Evolutionary conservation across 2,888 invertebrate genomes (phyloP), one percentile per base, ranked within the genome.

Genomic region (Eudemis profundana): DNA sequence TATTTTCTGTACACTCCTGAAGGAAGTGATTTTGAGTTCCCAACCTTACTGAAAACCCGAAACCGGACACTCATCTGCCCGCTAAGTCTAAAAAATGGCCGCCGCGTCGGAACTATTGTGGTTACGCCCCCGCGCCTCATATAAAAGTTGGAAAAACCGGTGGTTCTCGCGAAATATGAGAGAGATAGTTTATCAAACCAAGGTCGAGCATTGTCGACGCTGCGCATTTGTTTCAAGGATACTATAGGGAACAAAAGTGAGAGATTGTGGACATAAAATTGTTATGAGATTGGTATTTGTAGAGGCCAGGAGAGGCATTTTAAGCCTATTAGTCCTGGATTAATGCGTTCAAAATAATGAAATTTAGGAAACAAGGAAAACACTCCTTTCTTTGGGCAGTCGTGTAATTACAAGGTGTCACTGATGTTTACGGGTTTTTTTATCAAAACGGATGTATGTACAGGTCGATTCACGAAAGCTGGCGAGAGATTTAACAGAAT

Each of bases 61-160:
- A 36, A 33, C 57, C 21, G 12, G 40, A 29, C 61, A 33, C 21
- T 51, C 50, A 19, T 15, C 1, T 15, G 10, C 1, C 21, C n/a
- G 4, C 27, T 62, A 62, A 62, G 38, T 53, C 44, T 62, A 38
- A 62, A 36, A 47, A 53, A 62, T 62, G 46, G 38, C 23, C 3
- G 17, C 21, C 36, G 17, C 44, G 46, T 23, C 19, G 44, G 14
- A 44, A 51, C n/a, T 12, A 36, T 5, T 19, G 50, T 36, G 17
- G 33, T 33, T 8, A 33, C 33, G 33, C 8, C 33, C 33, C 8
- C 7, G 8, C 33, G 33, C 33, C 10, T 33, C 33, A 33, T 8
- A 33, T 33, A 12, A 33, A 33, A 8, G 33, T 33, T 4, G 44
- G 12, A 17, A 44, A n/a, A 21, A 3, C 19, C 21, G n/a, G 19